Conservation (phyloP, 2,113 vertebrate genomes). For the Machaerirhynchus nigripectus region DNA sequence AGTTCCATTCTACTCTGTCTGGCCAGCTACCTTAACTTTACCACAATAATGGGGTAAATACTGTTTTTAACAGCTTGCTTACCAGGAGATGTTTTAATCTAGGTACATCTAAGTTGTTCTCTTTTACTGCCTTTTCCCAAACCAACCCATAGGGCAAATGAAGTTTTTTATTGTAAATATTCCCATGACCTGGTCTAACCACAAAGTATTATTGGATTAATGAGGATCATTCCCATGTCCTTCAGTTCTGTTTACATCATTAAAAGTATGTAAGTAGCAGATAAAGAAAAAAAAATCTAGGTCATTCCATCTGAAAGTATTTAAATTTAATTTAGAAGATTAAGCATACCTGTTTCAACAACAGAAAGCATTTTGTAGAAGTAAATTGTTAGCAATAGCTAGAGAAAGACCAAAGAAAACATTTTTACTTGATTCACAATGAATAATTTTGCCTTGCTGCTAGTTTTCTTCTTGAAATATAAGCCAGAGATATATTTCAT, state of each 20-base stretch:
- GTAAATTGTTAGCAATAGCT: neutral
- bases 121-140: neutral
- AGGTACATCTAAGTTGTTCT: neutral
- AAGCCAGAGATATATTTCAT: slow-evolving; percentile 34
- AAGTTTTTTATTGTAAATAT: neutral
- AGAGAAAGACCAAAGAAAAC: slow-evolving; percentile 9
- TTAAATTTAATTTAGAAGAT: slow-evolving; percentile 9
- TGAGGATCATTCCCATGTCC: neutral
- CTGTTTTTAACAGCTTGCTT: neutral
- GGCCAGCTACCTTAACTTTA: neutral
- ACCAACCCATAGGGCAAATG: neutral
- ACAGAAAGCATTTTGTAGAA: neutral
- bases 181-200: neutral
- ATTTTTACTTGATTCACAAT: neutral
- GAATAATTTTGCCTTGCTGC: slow-evolving; percentile 26
- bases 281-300: neutral
- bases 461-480: slow-evolving; percentile 47
- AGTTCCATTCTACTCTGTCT: neutral
- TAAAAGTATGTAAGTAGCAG: neutral
- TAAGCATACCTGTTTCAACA: neutral
- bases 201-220: neutral
- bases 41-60: neutral
- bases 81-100: neutral
- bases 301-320: neutral
- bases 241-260: slow-evolving; percentile 22